Evolutionary conservation across 2,113 vertebrate species (phyloP), one percentile per base, ranked within the genome.

Genomic region (Tetrao urogallus): DNA sequence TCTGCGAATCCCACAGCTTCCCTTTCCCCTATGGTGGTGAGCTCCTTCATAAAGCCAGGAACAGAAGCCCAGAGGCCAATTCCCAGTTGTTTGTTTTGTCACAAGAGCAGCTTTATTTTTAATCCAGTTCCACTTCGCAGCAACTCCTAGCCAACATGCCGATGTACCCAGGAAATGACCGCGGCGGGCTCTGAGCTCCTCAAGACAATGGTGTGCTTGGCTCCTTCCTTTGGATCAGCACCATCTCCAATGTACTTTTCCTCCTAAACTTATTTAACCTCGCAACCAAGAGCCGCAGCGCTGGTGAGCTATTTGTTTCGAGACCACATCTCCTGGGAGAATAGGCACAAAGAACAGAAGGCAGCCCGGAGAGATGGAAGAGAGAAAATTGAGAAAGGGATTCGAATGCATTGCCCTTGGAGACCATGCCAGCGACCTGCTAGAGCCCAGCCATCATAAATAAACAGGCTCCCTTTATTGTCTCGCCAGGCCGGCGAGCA

Each of bases 221-320:
- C 91, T 86, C 67, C 0, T 52, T 25, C 48, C 1, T 43, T 82
- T 48, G 81, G 78, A 79, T 76, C 87, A 4, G 20, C 75, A 89
- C 75, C 84, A n/a, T 67, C 60, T n/a, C 78, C 38, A 91, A 74
- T 24, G 88, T 81, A 71, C 93, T 94, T 83, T 82, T 93, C 85
- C 78, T 88, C 91, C 88, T 93, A 70, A 93, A 95, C 92, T 94
- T 83, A 91, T 85, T 95, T 91, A 96, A 89, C 94, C 95, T 88
- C 69, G 0, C 79, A 38, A 80, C 56, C 64, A 13, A 93, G 91
- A 85, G 77, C 90, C 82, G 9, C 94, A 58, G 25, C 8, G 82
- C 48, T 56, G 94, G 87, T 6, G 25, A 81, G 95, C 85, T 61
- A 43, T 66, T 76, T 93, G 91, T 94, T 96, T 80, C 54, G 0